These are phyloP conservation scores for Marasmarcha lunaedactyla DNA, from an alignment of 2,888 invertebrate species.

Conservation along the genomic window DNA sequence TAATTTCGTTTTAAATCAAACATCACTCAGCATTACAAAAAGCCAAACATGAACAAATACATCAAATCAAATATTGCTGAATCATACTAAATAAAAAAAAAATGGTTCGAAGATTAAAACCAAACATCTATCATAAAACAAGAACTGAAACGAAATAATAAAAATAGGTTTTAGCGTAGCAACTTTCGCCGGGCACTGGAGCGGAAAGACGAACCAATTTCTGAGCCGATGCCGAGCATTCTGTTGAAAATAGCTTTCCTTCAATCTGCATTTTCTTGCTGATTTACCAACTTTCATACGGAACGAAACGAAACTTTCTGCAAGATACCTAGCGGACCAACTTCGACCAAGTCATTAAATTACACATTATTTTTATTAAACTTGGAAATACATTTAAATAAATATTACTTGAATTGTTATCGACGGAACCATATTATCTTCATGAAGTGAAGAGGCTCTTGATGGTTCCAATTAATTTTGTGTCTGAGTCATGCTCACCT, in stretches of 20 bases:
- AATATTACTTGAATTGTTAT: background rate
- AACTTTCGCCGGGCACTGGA: constrained; percentile 58
- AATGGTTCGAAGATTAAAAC: constrained; percentile 38
- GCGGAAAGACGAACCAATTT: constrained; percentile 64
- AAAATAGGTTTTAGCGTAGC: constrained; percentile 59
- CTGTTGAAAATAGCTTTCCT: constrained; percentile 69
- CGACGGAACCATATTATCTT: too few species aligned
- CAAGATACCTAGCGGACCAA: constrained; percentile 33
- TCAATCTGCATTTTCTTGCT: constrained; percentile 71
- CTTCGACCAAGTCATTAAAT: constrained; percentile 32
- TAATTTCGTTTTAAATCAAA: too few species aligned
- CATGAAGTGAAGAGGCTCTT: too few species aligned
- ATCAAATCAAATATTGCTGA: background rate
- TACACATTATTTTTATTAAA: constrained; percentile 48
- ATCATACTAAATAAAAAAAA: constrained; percentile 14
- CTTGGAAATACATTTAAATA: constrained; percentile 13
- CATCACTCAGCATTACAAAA: too few species aligned
- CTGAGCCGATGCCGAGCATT: constrained; percentile 64
- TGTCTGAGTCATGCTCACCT: too few species aligned
- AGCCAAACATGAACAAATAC: too few species aligned
- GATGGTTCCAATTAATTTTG: too few species aligned
- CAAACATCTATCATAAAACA: constrained; percentile 44
- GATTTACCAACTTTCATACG: constrained; percentile 67
- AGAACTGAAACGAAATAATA: constrained; percentile 52
- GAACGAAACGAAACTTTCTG: constrained; percentile 27